Evolutionary conservation across 1,140 invertebrate species (phyloP), one percentile per base, ranked within the genome.

Genomic region (Formica selysi): DNA sequence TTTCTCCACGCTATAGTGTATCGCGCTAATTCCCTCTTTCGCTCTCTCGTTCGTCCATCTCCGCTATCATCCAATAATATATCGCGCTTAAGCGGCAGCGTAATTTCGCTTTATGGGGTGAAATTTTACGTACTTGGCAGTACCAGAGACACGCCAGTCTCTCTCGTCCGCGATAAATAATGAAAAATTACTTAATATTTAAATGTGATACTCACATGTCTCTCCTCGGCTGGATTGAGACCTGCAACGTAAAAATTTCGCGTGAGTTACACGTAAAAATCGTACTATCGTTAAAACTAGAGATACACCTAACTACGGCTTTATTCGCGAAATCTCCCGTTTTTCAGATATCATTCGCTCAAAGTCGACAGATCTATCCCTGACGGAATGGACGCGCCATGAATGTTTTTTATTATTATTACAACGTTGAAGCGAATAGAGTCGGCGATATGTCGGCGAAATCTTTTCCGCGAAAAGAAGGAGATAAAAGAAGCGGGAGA

Each of bases 191-290:
- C 22, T 48, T 8, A 44, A 29, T 79, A 44, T 80, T 86, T 68
- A 71, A 81, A 76, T 59, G 44, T 38, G 62, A 85, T 96, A 97
- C 96, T 97, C 93, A 97, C 96, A 96, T 97, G 96, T 95, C 96
- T 95, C 93, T 97, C 96, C 91, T 97, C 96, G 51, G 96, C 96
- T 71, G 96, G 96, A 93, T 96, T 97, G 90, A 97, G 95, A 95
- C 96, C 96, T 97, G 96, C n/a, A 95, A 96, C 95, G 11, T 74
- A 73, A 83, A 89, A 86, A 89, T 48, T 3, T 41, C 13, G 36
- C 26, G 19, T 54, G 48, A 48, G 44, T 74, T 61, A 67, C 38
- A 11, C 11, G 26, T 32, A 19, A 44, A 71, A 32, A 44, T 44
- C 19, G 22, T 51, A 11, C 16, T 41, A 36, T 73, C 19, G 38